Percentiles rank a stretch among this genome's conserved stretches.
phyloP scores from a whole-genome alignment of 1,140 invertebrate species.

The Drosophila gunungcola region DNA sequence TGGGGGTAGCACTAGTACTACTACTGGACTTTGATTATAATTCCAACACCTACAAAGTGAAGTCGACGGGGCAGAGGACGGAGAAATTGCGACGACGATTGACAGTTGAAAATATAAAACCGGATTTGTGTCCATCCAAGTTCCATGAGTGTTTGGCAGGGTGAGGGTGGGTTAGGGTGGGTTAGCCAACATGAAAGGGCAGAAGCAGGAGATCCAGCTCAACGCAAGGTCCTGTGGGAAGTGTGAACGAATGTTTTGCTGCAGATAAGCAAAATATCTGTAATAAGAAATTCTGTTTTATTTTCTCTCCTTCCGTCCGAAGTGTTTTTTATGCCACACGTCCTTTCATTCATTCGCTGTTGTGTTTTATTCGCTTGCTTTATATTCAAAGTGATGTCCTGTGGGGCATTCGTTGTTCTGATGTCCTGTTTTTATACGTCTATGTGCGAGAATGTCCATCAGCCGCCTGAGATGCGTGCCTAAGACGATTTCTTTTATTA shows the following conservation, averaged over 20 bases:
- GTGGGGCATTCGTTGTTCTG: slow-evolving; percentile 46
- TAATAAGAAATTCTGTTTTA: slow-evolving; percentile 83
- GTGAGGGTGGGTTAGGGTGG: not conserved
- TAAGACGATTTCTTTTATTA: slow-evolving; percentile 82
- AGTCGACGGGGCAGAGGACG: not conserved
- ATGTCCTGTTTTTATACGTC: slow-evolving; percentile 37
- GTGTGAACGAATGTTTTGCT: slow-evolving; percentile 82
- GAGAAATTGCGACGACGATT: slow-evolving; percentile 71
- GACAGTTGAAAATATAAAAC: slow-evolving; percentile 83
- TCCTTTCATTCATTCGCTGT: slow-evolving; percentile 44
- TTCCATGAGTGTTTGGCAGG: slow-evolving; percentile 17
- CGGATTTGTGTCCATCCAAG: slow-evolving; percentile 73
- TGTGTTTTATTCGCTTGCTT: slow-evolving; percentile 80
- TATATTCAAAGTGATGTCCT: slow-evolving; percentile 82
- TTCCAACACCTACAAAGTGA: slow-evolving; percentile 72
- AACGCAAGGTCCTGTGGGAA: slow-evolving; percentile 40
- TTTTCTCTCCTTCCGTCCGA: slow-evolving; percentile 45
- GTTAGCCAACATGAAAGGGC: slow-evolving; percentile 35
- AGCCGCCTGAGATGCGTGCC: slow-evolving; percentile 72
- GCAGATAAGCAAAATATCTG: slow-evolving; percentile 81
- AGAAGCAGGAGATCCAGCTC: not conserved
- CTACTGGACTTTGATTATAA: slow-evolving; percentile 73
- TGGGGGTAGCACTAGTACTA: slow-evolving; percentile 12
- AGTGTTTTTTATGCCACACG: slow-evolving; percentile 82
- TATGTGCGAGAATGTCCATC: slow-evolving; percentile 61